Evolutionary conservation across 2,797 vertebrate genomes (phyloP), one percentile per base, ranked within the genome.

Genomic region (Salmo trutta): DNA sequence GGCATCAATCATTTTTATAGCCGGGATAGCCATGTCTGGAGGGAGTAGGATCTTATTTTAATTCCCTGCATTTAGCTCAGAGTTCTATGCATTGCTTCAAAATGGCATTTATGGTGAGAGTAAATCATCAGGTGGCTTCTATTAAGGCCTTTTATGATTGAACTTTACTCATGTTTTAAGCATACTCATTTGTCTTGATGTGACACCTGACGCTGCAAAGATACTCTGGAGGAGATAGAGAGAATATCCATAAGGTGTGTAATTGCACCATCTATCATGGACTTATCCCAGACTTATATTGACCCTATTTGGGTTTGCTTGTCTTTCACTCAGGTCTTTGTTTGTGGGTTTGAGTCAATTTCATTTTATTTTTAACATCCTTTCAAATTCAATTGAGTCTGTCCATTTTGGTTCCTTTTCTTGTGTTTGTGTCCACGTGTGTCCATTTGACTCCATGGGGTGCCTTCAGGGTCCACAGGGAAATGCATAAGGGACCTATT

Each of bases 1-100:
- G 66, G 14, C 75, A 91, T 93, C 82, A 89, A 90, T 93, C 88
- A 93, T 86, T 83, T 88, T 88, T 88, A 90, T 80, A 82, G 79
- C 87, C 59, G 80, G 65, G 83, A 80, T 76, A 81, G 53, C 83
- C 71, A 31, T 21, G 65, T 70, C 41, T 69, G 0, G 56, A 82
- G 24, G 59, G 41, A 80, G 65, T 16, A 54, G 72, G 70, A 80
- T 85, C 76, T 71, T 82, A 79, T 86, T 81, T 81, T 82, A 67
- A 83, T 77, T 81, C 54, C 72, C 29, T 19, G 27, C 16, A 76
- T 79, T 64, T 67, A 59, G 74, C 66, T 75, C 73, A 75, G 21
- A 53, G 72, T 36, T 53, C 75, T 66, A 41, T 24, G 52, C 69
- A 53, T 12, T 74, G 70, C 64, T 69, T 81, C 73, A 70, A 64